Evolutionary conservation across 2,888 invertebrate genomes (phyloP), one percentile per base, ranked within the genome.

Genomic region (Drosophila imparisetae): DNA sequence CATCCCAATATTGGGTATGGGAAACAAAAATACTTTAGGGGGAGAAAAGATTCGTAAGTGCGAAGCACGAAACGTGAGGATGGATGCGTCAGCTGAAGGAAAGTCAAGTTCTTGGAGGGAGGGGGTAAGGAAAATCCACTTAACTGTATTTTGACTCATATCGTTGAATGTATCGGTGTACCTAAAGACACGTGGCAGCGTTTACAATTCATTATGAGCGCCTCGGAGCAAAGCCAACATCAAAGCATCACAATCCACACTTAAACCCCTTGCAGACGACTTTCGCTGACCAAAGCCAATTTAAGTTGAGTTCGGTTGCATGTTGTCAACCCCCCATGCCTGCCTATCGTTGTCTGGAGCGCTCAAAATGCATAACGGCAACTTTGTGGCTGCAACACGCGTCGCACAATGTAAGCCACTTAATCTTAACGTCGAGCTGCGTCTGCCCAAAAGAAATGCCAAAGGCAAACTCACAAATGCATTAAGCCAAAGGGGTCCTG

Each of bases 131-230:
- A 8, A 48, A 45, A 63, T 52, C 66, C 59, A 78, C 79, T 75
- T 69, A 78, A 59, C 36, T 49, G 29, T 32, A 49, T 48, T 65
- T 60, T 65, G 70, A 69, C 50, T 71, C 50, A 74, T 42, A 8
- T 13, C 8, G 15, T n/a, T 27, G 27, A 38, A 29, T 27, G 27
- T 70, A 29, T 57, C 59, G 27, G 42, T 13, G n/a, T 24, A 30
- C n/a, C 21, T 52, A 36, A 45, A 40, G 70, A 67, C 89, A 88
- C 89, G 89, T 88, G 85, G 75, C 89, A 61, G 73, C 89, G 86
- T 85, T 85, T 88, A 86, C 88, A 88, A 88, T 85, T 85, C 85
- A 85, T 85, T 88, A 88, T 62, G 65, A 79, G 73, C 72, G 84
- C 68, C 83, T 70, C 67, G 52, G 38, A 68, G 63, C 61, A 63